Conservation (phyloP, 2,888 invertebrate genomes). For the Venustoraphidia nigricollis region DNA sequence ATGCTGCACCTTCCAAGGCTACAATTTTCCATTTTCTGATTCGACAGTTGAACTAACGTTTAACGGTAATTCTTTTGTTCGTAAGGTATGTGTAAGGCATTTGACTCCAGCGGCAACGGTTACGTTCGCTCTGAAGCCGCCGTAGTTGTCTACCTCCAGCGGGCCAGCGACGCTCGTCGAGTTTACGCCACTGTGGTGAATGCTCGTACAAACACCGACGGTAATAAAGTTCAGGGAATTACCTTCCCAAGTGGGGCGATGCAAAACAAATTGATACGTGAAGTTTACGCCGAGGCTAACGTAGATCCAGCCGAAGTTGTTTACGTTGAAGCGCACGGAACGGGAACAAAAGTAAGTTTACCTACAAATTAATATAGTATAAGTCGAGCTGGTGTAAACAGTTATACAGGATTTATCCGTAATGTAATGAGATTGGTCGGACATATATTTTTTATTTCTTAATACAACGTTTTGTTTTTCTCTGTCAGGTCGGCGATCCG, state of each 20-base stretch:
- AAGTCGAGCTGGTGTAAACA: too few species aligned
- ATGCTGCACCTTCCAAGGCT: not conserved
- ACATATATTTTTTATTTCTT: too few species aligned
- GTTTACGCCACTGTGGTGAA: conserved; percentile 78
- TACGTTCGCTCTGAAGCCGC: conserved; percentile 87
- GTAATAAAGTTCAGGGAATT: conserved; percentile 79
- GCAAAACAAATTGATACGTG: conserved; percentile 68
- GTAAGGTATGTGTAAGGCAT: conserved; percentile 72
- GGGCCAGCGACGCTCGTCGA: conserved; percentile 55
- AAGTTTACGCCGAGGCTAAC: conserved; percentile 72
- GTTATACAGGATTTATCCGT: too few species aligned
- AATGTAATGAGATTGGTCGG: too few species aligned
- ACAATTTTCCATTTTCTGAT: not conserved
- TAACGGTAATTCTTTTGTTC: not conserved
- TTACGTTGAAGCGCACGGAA: conserved; percentile 97
- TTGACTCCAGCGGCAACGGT: conserved; percentile 81
- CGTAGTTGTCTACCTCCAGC: conserved; percentile 69
- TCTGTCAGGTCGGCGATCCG: conserved; percentile 75
- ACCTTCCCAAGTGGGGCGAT: conserved; percentile 69
- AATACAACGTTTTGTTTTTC: not conserved
- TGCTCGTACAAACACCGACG: conserved; percentile 86
- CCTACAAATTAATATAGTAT: not conserved
- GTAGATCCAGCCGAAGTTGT: conserved; percentile 68
- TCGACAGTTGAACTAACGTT: not conserved
- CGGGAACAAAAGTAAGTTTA: conserved; percentile 71